Conservation (phyloP, 2,888 invertebrate genomes). For the Meta bourneti region DNA sequence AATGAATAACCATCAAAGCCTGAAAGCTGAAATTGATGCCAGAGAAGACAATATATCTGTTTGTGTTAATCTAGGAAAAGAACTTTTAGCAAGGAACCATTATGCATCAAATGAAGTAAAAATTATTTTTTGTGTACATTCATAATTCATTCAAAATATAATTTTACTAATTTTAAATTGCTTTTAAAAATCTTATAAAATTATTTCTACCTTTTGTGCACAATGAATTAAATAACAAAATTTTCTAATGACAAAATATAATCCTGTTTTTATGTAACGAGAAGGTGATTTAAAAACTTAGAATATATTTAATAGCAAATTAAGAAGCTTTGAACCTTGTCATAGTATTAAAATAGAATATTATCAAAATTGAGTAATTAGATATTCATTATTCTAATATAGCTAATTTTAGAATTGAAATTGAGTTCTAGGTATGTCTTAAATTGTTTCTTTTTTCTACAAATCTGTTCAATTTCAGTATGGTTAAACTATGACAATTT, state of each 20-base stretch:
- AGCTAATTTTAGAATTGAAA: too few species aligned
- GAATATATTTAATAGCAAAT: too few species aligned
- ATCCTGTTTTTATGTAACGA: too few species aligned
- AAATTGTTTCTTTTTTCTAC: neutral
- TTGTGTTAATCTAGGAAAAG: constrained; percentile 97
- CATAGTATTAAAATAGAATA: too few species aligned
- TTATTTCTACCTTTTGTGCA: neutral
- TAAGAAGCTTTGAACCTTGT: too few species aligned
- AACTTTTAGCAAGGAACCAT: constrained; percentile 94
- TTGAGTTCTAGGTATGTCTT: too few species aligned
- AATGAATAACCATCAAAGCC: constrained; percentile 99
- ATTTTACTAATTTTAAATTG: neutral
- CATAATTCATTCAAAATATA: neutral
- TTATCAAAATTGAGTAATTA: too few species aligned
- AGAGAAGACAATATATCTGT: constrained; percentile 98
- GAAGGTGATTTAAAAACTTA: too few species aligned
- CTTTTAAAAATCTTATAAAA: neutral
- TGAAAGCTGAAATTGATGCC: constrained; percentile 99
- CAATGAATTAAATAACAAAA: too few species aligned
- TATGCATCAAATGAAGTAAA: constrained; percentile 90
- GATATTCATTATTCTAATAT: too few species aligned
- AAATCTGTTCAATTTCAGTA: neutral
- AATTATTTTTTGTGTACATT: neutral
- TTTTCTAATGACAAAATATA: too few species aligned
- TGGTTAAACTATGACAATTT: neutral